Evolutionary conservation across 92 coral and sea anemone species (phyloP), one percentile per base, ranked within the genome.

Genomic region (Epizoanthus fatuus): DNA sequence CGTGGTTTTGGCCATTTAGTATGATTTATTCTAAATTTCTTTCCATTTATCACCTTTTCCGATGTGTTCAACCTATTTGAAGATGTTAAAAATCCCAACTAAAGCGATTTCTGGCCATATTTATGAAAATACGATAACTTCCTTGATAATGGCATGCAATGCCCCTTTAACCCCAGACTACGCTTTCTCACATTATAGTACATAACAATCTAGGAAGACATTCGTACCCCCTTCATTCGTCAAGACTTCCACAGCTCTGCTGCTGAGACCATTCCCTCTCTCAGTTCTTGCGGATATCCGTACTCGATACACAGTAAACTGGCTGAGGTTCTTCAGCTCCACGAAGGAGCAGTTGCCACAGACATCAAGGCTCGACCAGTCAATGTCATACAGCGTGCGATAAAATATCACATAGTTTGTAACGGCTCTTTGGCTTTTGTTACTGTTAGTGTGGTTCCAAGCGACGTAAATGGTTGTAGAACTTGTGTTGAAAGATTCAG

Each of bases 191-290:
- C 52, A 47, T 10, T 10, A 1, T 29, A 29, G 35, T 10, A 6
- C 52, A 0, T 10, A 47, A 47, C 52, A 47, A 47, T 47, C 52
- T 7, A 47, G 52, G 52, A 47, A 47, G 52, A 6, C 52, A 6
- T 47, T 47, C 52, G 52, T 77, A 91, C 91, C 89, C 76, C 59
- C 67, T 32, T 82, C 84, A 14, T 70, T 75, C 47, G 85, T 87
- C 7, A 35, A 25, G 19, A 63, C 19, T 45, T 76, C 32, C 15
- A 45, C 79, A 44, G 88, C 91, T 39, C 40, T 39, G 17, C 92
- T 86, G 4, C 86, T 83, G 11, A 91, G 66, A 13, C 94, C 94
- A 44, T 70, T 78, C 11, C 89, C 92, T 16, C 47, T 72, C 16
- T 49, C 58, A 16, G 87, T 91, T 12, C 84, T 75, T 11, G 83